These are phyloP conservation scores for Dryas iulia DNA, from an alignment of 1,140 invertebrate genomes.

Conservation along the genomic window DNA sequence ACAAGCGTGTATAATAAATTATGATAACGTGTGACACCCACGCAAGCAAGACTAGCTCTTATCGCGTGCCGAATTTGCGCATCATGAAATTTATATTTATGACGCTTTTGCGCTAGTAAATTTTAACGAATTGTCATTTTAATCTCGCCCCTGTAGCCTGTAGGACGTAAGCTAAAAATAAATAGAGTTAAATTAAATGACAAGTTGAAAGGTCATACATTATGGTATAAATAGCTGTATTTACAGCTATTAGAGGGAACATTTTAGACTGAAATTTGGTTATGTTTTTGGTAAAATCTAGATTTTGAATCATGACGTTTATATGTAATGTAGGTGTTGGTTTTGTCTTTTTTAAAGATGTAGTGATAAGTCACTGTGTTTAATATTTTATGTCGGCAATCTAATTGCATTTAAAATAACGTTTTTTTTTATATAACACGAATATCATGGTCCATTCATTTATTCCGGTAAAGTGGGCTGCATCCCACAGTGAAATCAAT, in stretches of 20 bases:
- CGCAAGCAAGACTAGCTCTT: constrained; percentile 41
- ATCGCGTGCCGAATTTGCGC: constrained; percentile 42
- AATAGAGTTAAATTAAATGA: constrained; percentile 15
- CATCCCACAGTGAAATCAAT: too few species aligned
- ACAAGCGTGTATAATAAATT: constrained; percentile 48
- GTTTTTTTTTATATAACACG: too few species aligned
- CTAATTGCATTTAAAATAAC: too few species aligned
- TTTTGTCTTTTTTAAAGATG: too few species aligned
- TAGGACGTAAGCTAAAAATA: constrained; percentile 38
- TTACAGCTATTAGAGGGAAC: not conserved
- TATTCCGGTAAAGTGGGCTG: too few species aligned
- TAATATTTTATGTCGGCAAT: too few species aligned
- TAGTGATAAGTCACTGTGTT: too few species aligned
- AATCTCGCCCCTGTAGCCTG: constrained; percentile 34
- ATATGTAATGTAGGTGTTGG: not conserved
- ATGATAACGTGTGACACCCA: constrained; percentile 39
- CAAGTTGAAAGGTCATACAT: not conserved
- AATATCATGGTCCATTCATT: too few species aligned
- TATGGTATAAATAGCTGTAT: not conserved
- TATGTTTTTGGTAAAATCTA: not conserved
- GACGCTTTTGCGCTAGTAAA: constrained; percentile 37
- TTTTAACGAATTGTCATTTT: constrained; percentile 47
- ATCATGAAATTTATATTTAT: constrained; percentile 40
- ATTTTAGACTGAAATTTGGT: not conserved
- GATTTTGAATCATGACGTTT: not conserved